A percentile compares a stretch with the other conserved stretches of the same genome.
Conservation (phyloP, 1,140 invertebrate species). For the Paralvinella palmiformis region DNA sequence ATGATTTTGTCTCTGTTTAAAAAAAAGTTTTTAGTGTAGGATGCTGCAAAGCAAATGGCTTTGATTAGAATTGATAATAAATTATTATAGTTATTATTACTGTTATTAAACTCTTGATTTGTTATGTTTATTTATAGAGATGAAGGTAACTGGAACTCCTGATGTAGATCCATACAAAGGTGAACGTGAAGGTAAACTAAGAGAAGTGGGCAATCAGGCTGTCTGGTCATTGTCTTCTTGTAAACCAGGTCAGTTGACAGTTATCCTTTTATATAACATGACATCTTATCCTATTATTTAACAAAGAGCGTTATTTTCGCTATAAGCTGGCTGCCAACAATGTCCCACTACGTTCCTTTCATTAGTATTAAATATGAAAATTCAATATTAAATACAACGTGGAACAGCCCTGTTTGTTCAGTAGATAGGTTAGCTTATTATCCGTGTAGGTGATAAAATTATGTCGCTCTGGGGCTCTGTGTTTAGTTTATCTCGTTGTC, state of each 20-base stretch:
- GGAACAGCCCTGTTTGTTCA: background rate
- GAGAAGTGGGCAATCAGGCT: constrained; percentile 91
- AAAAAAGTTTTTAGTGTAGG: no score
- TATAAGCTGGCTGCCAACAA: background rate
- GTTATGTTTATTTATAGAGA: no score
- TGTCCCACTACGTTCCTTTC: background rate
- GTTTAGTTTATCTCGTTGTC: no score
- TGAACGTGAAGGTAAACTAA: constrained; percentile 60
- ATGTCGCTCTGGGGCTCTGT: no score
- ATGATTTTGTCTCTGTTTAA: no score
- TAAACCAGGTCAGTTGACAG: constrained; percentile 70
- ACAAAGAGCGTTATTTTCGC: background rate
- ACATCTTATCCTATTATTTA: background rate
- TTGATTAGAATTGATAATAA: no score
- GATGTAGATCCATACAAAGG: constrained; percentile 54
- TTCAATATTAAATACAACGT: background rate
- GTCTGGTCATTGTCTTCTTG: constrained; percentile 98
- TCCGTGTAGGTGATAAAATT: no score
- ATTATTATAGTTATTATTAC: no score
- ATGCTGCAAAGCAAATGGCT: no score
- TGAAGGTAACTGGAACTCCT: constrained; percentile 42
- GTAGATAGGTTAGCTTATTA: no score
- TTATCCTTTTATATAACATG: background rate
- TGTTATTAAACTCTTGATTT: no score
- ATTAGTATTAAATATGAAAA: background rate